Percentiles rank a stretch among this genome's conserved stretches.
Evolutionary conservation across 2,888 invertebrate species (phyloP).

Genomic region (Ectemnius cavifrons): DNA sequence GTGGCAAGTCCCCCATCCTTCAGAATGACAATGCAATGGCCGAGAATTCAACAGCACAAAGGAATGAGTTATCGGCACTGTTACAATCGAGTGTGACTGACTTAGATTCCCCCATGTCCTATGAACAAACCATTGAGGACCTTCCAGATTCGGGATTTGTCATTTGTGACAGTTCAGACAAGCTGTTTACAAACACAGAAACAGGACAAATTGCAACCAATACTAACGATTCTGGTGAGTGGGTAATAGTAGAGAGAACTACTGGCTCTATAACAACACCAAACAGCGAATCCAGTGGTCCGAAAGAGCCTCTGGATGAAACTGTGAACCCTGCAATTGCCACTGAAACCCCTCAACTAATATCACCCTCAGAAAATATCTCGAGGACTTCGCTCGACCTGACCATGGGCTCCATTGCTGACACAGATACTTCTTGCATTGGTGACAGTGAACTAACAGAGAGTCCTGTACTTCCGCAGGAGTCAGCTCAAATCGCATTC

Average conservation of each 20-base stretch:
- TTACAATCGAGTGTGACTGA: slow-evolving; percentile 69
- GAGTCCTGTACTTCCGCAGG: slow-evolving; percentile 64
- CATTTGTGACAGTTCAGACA: slow-evolving; percentile 71
- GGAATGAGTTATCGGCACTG: slow-evolving; percentile 54
- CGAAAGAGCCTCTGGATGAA: slow-evolving; percentile 66
- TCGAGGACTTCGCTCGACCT: slow-evolving; percentile 71
- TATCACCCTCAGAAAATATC: slow-evolving; percentile 70
- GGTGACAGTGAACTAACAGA: slow-evolving; percentile 70
- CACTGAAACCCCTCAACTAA: slow-evolving; percentile 63
- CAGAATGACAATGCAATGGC: slow-evolving; percentile 57
- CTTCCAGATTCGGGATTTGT: slow-evolving; percentile 72
- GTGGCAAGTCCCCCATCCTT: slow-evolving; percentile 38
- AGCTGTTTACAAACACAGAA: slow-evolving; percentile 70
- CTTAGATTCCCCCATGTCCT: slow-evolving; percentile 75
- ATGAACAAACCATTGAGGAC: slow-evolving; percentile 72
- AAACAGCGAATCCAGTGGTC: slow-evolving; percentile 67
- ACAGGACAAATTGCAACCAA: slow-evolving; percentile 64
- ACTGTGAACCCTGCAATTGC: slow-evolving; percentile 68
- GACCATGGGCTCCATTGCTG: slow-evolving; percentile 71
- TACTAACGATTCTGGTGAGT: slow-evolving; percentile 70
- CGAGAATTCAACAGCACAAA: slow-evolving; percentile 51
- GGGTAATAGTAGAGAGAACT: slow-evolving; percentile 72
- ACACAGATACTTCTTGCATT: slow-evolving; percentile 70
- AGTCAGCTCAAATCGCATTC: slow-evolving; percentile 62
- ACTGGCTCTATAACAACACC: slow-evolving; percentile 68